Evolutionary conservation across 2,113 vertebrate species (phyloP).

Genomic region (Pituophis catenifer): DNA sequence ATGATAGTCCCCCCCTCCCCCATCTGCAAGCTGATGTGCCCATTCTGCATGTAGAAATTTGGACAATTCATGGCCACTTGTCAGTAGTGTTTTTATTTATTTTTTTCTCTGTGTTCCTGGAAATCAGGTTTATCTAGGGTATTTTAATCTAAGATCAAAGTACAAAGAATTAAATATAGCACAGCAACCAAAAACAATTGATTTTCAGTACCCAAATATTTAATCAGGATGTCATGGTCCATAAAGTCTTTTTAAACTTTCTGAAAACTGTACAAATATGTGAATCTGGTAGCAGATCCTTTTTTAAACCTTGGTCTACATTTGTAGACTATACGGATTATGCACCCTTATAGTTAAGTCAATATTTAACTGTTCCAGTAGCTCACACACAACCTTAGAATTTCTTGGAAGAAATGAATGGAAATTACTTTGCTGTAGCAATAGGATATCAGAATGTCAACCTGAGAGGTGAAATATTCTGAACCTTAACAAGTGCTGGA

Average conservation of each 20-base stretch:
- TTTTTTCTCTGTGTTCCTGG: not conserved
- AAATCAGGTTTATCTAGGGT: conserved; percentile 1
- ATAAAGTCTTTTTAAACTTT: conserved; percentile 46
- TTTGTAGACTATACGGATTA: conserved; percentile 10
- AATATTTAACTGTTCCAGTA: conserved; percentile 15
- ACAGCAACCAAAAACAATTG: conserved; percentile 22
- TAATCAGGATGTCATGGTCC: conserved; percentile 33
- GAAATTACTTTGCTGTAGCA: not conserved
- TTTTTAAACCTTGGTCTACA: conserved; percentile 52
- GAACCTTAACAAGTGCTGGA: not conserved
- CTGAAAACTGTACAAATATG: conserved; percentile 58
- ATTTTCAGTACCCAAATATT: conserved; percentile 41
- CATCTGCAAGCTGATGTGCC: not conserved
- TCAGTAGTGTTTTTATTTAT: not conserved
- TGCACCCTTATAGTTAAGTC: conserved; percentile 43
- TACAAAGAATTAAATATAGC: conserved; percentile 10
- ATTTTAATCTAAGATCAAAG: conserved; percentile 30
- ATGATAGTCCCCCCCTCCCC: too few species aligned
- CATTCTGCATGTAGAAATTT: too few species aligned
- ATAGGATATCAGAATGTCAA: not conserved
- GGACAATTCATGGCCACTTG: not conserved
- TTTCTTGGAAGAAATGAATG: not conserved
- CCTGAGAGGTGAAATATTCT: not conserved
- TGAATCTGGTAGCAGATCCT: conserved; percentile 34
- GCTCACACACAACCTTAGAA: accelerated